These are phyloP conservation scores for Columbina picui DNA, from an alignment of 2,113 vertebrate species.

Conservation along the genomic window DNA sequence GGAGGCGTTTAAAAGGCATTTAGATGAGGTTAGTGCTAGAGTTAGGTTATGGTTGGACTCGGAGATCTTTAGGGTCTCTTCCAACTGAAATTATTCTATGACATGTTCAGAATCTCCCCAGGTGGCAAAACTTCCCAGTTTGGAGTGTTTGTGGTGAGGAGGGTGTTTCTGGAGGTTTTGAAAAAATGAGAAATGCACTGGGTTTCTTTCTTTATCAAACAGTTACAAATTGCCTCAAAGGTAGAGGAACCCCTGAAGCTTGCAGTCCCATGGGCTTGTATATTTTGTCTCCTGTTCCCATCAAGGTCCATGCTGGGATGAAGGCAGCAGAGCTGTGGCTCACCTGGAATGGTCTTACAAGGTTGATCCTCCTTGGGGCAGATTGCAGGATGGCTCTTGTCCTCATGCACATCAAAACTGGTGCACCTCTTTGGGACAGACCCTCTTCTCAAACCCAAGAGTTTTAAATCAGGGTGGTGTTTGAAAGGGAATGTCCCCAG, in stretches of 20 bases:
- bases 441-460: background rate
- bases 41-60: too few species aligned
- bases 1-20: too few species aligned
- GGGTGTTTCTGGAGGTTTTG: background rate
- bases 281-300: background rate
- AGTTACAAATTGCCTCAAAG: background rate
- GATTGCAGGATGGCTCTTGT: background rate
- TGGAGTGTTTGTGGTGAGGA: background rate
- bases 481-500: background rate
- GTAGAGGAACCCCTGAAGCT: background rate
- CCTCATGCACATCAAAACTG: background rate
- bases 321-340: background rate
- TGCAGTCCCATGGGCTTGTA: too few species aligned
- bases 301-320: too few species aligned
- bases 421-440: background rate
- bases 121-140: background rate
- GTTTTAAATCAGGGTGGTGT: background rate
- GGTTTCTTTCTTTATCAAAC: background rate
- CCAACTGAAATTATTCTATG: too few species aligned
- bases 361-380: background rate
- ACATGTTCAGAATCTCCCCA: background rate
- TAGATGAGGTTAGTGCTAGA: too few species aligned
- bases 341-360: background rate
- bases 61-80: too few species aligned
- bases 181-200: background rate